phyloP scores from a whole-genome alignment of 1,140 invertebrate species.

The Aethina tumida region DNA sequence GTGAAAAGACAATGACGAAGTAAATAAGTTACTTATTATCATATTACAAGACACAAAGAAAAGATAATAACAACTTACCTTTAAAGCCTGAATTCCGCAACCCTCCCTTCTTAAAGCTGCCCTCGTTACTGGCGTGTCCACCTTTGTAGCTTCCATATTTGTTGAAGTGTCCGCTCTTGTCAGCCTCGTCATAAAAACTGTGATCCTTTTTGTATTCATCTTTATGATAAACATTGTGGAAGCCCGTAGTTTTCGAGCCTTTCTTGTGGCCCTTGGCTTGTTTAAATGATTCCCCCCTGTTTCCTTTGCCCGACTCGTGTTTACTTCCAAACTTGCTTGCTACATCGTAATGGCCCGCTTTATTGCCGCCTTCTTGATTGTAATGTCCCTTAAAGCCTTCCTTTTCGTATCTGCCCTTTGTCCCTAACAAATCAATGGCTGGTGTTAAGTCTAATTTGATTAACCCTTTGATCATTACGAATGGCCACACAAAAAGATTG shows the following conservation, averaged over 20 bases:
- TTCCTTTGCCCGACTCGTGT: constrained; percentile 30
- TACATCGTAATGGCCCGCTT: constrained; percentile 34
- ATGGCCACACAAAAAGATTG: too few species aligned
- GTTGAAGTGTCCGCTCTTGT: constrained; percentile 50
- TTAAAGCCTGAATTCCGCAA: constrained; percentile 14
- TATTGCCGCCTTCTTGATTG: constrained; percentile 33
- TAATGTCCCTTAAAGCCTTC: constrained; percentile 38
- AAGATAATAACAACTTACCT: too few species aligned
- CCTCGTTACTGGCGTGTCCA: constrained; percentile 38
- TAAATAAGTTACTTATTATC: too few species aligned
- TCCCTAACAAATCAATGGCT: too few species aligned
- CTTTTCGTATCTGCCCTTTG: constrained; percentile 35
- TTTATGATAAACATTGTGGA: constrained; percentile 61
- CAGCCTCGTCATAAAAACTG: constrained; percentile 58
- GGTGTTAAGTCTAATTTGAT: too few species aligned
- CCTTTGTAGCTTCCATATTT: constrained; percentile 42
- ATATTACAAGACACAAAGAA: too few species aligned
- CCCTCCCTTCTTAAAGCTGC: constrained; percentile 39
- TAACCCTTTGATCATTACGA: too few species aligned
- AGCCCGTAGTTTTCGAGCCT: constrained; percentile 56
- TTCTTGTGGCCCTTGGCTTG: constrained; percentile 47
- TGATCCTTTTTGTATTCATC: constrained; percentile 67
- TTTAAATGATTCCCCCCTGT: constrained; percentile 36
- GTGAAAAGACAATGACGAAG: too few species aligned
- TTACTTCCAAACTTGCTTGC: constrained; percentile 34